phyloP scores from a whole-genome alignment of 1,140 invertebrate species.

The Ectropis grisescens region DNA sequence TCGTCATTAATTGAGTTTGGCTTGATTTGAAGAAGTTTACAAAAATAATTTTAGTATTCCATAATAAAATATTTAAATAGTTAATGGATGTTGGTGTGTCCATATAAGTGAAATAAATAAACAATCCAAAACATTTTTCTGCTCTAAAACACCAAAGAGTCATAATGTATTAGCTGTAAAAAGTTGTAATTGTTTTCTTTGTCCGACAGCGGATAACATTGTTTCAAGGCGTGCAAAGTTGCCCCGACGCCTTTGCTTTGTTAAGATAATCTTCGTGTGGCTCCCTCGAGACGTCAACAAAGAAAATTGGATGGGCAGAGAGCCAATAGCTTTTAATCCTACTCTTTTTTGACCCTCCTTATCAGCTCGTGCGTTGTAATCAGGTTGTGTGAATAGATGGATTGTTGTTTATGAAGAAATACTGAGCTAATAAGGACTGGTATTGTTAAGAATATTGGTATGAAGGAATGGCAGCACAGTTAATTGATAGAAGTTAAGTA shows the following conservation, averaged over 20 bases:
- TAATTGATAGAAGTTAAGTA: no score
- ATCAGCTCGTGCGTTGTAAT: constrained; percentile 55
- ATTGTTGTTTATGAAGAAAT: no score
- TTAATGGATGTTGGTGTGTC: no score
- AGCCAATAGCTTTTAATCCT: constrained; percentile 66
- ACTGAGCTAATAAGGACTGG: no score
- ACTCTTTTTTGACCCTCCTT: constrained; percentile 58
- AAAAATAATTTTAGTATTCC: no score
- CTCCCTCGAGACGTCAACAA: constrained; percentile 62
- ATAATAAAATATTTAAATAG: no score
- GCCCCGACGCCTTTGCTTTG: constrained; percentile 49
- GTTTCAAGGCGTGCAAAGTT: constrained; percentile 51
- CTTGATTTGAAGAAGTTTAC: no score
- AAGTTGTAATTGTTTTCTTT: constrained; percentile 37
- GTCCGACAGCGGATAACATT: constrained; percentile 51
- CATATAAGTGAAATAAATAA: no score
- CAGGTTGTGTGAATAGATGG: constrained; percentile 36
- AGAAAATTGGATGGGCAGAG: constrained; percentile 68
- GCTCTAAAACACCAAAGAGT: constrained; percentile 16
- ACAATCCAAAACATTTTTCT: no score
- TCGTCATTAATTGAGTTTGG: no score
- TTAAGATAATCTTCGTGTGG: constrained; percentile 62
- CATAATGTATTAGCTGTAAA: constrained; percentile 18
- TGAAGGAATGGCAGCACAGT: no score
- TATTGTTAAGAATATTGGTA: no score